Evolutionary conservation across 2,113 vertebrate species (phyloP), one percentile per base, ranked within the genome.

Genomic region (Cynopterus brachyotis): DNA sequence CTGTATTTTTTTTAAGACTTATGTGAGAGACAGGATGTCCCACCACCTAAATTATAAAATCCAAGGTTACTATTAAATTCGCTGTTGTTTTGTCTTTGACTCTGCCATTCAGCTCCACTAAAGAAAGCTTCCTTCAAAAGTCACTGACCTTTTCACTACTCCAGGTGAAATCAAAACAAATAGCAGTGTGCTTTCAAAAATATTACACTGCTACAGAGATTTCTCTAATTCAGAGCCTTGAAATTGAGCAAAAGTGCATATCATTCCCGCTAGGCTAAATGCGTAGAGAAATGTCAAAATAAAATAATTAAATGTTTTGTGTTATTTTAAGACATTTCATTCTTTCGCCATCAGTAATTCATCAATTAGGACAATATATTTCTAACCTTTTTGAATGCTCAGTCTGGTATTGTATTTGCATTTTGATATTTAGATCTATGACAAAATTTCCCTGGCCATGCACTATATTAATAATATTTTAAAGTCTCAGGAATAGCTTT

Each of bases 291-390:
- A 93, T 83, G 72, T 79, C 50, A 73, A 62, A 85, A 72, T 59
- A 81, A 96, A 92, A 95, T 79, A 96, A 95, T 93, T 92, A 95
- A 96, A 62, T 50, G 22, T n/a, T 60, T 35, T 50, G 10, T 16
- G 47, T 83, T 93, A 6, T 50, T 84, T 87, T 76, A 28, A 50
- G 90, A 94, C 57, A 22, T 17, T 40, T 42, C 32, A 17, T 59
- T 37, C 57, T 92, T 57, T 90, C 64, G 32, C 67, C 24, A 4
- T 37, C 53, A 91, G 37, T 28, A 19, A 15, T 28, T 85, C 66
- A 32, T 87, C 81, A 92, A 40, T 42, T 35, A 50, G 35, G 55
- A 50, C 3, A 20, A 5, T 60, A 42, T 78, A 79, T 83, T 78
- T 17, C 69, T 42, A 80, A 50, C 35, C 37, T 55, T 81, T 69